Base-by-base conservation (phyloP, 2,888 invertebrate genomes). In the Toxonevra muliebris region DNA sequence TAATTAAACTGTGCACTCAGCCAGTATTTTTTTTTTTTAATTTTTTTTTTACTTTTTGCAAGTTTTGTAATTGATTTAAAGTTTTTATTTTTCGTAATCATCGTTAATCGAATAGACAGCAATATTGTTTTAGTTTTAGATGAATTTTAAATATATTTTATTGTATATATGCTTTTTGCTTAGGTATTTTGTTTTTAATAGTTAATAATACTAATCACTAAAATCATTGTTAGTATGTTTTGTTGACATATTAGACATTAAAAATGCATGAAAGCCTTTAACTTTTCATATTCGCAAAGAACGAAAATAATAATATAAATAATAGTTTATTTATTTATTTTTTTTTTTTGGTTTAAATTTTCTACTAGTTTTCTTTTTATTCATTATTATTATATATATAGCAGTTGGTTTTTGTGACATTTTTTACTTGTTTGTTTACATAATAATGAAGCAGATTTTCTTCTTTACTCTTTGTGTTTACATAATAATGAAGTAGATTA, bases 231-330 rank as follows among this genome's bases (percentile, higher is more conserved):
- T 65, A 70, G 75, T 76, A 17, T 57, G 17, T 61, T 58, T 61
- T 20, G 53, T 50, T n/a, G n/a, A n/a, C n/a, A n/a, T n/a, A n/a
- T n/a, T n/a, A n/a, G 12, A 20, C 42, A 13, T 78, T 79, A 79
- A 80, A 79, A 80, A 79, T 80, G 79, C 76, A 80, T 79, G 79
- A 79, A 79, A 79, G 79, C 79, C 78, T 77, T 72, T 71, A 64
- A 69, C 65, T 43, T 55, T 41, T 58, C 30, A 52, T 43, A 17
- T 59, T 20, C 45, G 13, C 48, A 48, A 48, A 48, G 13, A 13
- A 48, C 13, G 13, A 48, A 48, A 48, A n/a, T 48, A 15, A 12
- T 45, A 1, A 10, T 5, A n/a, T 11, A 48, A 48, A 15, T 48
- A 48, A 15, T n/a, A 48, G 15, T 15, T 48, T 15, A 45, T 11